Base-by-base conservation (phyloP, 2,888 invertebrate genomes). In the Neoascia interrupta region DNA sequence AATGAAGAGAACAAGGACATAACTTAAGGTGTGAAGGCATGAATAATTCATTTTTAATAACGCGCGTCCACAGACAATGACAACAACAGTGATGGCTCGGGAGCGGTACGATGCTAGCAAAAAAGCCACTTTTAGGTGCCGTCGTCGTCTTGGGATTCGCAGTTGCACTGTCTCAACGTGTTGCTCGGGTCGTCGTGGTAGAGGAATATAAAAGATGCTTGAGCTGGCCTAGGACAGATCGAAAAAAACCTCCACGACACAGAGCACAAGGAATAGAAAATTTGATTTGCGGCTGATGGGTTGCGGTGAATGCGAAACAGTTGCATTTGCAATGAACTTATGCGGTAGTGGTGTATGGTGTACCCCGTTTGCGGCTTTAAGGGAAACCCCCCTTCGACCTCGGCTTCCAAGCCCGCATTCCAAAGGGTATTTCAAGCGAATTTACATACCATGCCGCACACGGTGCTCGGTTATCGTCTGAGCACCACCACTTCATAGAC, bases 1-100 rank as follows among this genome's bases (percentile, higher is more conserved):
- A 82, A 82, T 84, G 80, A 81, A 83, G 82, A 81, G 82, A 81
- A 73, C 70, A 72, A 81, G 82, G 83, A 84, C 85, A 85, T 84
- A 85, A 85, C 84, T 85, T 84, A 83, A 84, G 84, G 85, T 84
- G 84, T 81, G 82, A 82, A 82, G 81, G 64, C 79, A 75, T 81
- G 82, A 83, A 79, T 83, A 69, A 70, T 74, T 69, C 72, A 81
- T 74, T 76, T 76, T 76, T 76, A 76, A 76, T 76, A 76, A 76
- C 64, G 72, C 72, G 64, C 56, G n/a, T n/a, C 58, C 64, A 54
- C 39, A 76, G 76, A 76, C 72, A 70, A 63, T 37, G 58, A 49
- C 54, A 47, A 31, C 49, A 23, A 58, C 51, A 11, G n/a, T 31
- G 47, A 56, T 54, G 28, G 26, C 37, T 21, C 26, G 36, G n/a